Base-by-base conservation (phyloP, 2,113 vertebrate species). In the Pelmatolapia mariae region DNA sequence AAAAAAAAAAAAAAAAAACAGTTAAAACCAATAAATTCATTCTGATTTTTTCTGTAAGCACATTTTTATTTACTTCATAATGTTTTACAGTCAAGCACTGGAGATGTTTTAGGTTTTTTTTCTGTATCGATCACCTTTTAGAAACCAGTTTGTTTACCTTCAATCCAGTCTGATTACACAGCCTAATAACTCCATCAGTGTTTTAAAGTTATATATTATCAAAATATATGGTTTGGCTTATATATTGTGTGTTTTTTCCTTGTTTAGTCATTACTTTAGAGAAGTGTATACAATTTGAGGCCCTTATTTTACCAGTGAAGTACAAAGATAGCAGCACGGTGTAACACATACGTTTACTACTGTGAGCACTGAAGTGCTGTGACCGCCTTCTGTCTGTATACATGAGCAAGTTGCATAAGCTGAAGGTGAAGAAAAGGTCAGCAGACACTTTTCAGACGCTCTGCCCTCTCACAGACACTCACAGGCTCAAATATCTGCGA, bases 361-460 rank as follows among this genome's bases (percentile, higher is more conserved):
- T 56, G 43, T 81, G 80, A 73, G 81, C 57, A 83, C 85, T 59
- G 19, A 63, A 47, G 18, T 19, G 26, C 38, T 50, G 5, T 38
- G 24, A 45, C 5, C 3, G 26, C 59, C 43, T 87, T 59, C 71
- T 89, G 22, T 76, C 54, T 68, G 63, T n/a, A 13, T 81, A 57
- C 56, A 68, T 78, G 83, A 56, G 36, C 6, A 36, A 80, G 79
- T 50, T 87, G 71, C 45, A 85, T 19, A 83, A 85, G 47, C 4
- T 45, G 10, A 82, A 73, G 81, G 79, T 87, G 84, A 87, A 81
- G 68, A 80, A 81, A 88, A 90, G 89, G 89, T 56, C 84, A 90
- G 66, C 52, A 88, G 81, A 86, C 40, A 79, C 47, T 59, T 68
- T 85, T 66, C 31, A 86, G 83, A 76, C 68, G 18, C 4, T 50